These are phyloP conservation scores for Ramphastos sulfuratus DNA, from an alignment of 2,113 vertebrate species.

Conservation along the genomic window DNA sequence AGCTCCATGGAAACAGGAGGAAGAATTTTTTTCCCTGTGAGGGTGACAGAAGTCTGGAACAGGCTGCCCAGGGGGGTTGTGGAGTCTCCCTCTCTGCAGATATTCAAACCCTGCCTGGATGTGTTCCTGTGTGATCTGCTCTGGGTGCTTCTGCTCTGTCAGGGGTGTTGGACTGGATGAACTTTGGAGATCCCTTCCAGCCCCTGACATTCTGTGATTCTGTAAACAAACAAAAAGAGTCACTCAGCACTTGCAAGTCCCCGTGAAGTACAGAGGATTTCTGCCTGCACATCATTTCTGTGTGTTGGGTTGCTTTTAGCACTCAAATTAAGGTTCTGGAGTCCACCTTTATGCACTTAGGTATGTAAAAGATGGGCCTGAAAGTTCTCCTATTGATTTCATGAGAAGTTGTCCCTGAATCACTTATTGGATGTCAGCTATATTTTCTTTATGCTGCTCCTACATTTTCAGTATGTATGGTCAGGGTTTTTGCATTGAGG, in stretches of 20 bases:
- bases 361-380: background rate
- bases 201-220: too few relatives aligned
- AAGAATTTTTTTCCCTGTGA: too few relatives aligned
- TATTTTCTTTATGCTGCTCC: background rate
- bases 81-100: too few relatives aligned
- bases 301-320: background rate
- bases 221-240: background rate
- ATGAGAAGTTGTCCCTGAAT: background rate
- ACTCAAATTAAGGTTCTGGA: background rate
- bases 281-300: background rate
- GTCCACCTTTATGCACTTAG: background rate
- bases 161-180: too few relatives aligned
- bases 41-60: too few relatives aligned
- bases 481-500: background rate
- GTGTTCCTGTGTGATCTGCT: too few relatives aligned
- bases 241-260: background rate
- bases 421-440: background rate
- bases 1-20: too few relatives aligned
- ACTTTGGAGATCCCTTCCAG: too few relatives aligned
- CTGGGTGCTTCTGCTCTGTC: too few relatives aligned
- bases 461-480: background rate
- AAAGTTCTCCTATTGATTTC: background rate
- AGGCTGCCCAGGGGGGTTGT: too few relatives aligned
- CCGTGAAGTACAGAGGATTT: background rate
- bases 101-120: too few relatives aligned